Base-by-base conservation (phyloP, 2,113 vertebrate genomes). In the Lota lota region DNA sequence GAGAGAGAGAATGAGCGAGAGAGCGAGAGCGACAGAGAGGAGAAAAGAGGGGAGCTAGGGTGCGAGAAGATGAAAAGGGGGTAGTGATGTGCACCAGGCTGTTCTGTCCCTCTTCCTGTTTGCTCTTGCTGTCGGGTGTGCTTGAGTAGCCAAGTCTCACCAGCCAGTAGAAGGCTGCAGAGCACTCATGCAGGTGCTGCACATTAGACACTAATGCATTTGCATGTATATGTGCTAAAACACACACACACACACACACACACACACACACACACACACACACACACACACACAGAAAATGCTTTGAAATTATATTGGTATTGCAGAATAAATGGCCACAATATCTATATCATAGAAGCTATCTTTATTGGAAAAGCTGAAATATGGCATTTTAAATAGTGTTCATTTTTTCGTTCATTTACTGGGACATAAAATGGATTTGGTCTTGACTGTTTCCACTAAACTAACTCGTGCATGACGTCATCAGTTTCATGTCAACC, bases 11-110 rank as follows among this genome's bases (percentile, higher is more conserved):
- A 10, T 2, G 11, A 40, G 3, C 1, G 36, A 40, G 36, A 40
- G 36, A 40, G 6, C 1, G 36, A 40, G 36, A 40, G 11, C 1
- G 36, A 40, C 1, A 40, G 67, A 53, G 17, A n/a, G 40, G 61
- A 33, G 8, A 47, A 47, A 2, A 21, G 17, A 17, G 22, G 72
- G 47, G 61, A 24, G 50, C 22, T 10, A 40, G 20, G 56, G 33
- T 17, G 50, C 20, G 59, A 20, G 63, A 47, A 75, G 50, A 76
- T 68, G 76, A 83, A 77, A 83, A 77, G 76, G 83, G 78, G 76
- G 83, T 89, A 88, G 78, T 83, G 78, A 87, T 88, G 86, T 90
- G 90, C 83, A 89, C 74, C 79, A 88, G 83, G 76, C 85, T 88
- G 75, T 89, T 84, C 76, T 82, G 67, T 73, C 57, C 12, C 60